Conservation (phyloP, 1,140 invertebrate genomes). For the Agrypnia vestita region DNA sequence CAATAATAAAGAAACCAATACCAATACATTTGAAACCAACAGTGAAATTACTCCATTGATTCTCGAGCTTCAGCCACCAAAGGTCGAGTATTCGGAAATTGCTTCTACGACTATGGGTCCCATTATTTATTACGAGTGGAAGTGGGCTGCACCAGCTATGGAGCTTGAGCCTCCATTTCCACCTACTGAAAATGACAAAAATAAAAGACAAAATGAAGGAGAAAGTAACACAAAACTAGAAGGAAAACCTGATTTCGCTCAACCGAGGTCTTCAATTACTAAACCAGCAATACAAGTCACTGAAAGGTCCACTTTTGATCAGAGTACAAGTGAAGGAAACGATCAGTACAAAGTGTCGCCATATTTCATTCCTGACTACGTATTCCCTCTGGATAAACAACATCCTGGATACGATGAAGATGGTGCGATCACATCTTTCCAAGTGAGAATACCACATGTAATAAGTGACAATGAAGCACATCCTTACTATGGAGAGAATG, state of each 20-base stretch:
- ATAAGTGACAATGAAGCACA: constrained; percentile 56
- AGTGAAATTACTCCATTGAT: constrained; percentile 63
- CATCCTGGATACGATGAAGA: constrained; percentile 74
- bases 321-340: constrained; percentile 53
- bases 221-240: constrained; percentile 57
- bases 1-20: constrained; percentile 21
- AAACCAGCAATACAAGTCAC: constrained; percentile 44
- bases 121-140: constrained; percentile 77
- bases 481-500: constrained; percentile 75
- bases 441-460: constrained; percentile 71
- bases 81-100: constrained; percentile 63
- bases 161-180: constrained; percentile 71
- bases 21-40: constrained; percentile 49
- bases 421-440: constrained; percentile 74
- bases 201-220: constrained; percentile 52
- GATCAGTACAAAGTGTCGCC: constrained; percentile 64
- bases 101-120: constrained; percentile 74
- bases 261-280: constrained; percentile 47
- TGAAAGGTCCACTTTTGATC: constrained; percentile 36
- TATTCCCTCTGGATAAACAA: constrained; percentile 73
- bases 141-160: constrained; percentile 76
- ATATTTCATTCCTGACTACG: constrained; percentile 74
- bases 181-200: constrained; percentile 41
- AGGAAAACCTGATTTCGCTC: constrained; percentile 61
- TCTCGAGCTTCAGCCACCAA: constrained; percentile 66